Percentiles rank a stretch among this genome's conserved stretches.
phyloP scores from a whole-genome alignment of 2,888 invertebrate genomes.

The Xestia sexstrigata region DNA sequence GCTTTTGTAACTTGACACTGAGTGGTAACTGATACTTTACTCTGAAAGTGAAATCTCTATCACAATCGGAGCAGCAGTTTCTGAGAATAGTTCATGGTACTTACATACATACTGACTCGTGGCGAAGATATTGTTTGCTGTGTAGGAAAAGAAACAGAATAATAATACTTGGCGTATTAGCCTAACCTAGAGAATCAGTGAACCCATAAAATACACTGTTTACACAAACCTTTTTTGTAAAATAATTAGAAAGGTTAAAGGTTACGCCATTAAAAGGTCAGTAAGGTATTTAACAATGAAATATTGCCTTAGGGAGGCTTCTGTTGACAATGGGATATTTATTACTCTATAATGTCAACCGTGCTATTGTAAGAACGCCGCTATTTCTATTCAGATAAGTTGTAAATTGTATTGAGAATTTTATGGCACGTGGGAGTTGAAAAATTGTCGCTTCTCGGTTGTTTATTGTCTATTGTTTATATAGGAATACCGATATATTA shows the following conservation, averaged over 20 bases:
- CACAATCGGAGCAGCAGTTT: conserved; percentile 21
- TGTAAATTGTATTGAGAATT: conserved; percentile 26
- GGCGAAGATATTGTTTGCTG: not conserved
- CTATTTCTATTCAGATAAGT: conserved; percentile 43
- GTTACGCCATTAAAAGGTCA: conserved; percentile 66
- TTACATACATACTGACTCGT: not conserved
- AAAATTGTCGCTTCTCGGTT: conserved; percentile 53
- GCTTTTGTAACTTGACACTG: conserved; percentile 43
- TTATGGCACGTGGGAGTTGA: conserved; percentile 47
- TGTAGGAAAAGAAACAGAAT: not conserved
- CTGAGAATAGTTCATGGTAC: conserved; percentile 22
- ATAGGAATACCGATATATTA: conserved; percentile 4
- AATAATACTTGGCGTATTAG: not conserved
- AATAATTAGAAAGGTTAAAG: conserved; percentile 55
- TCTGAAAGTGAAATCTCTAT: conserved; percentile 17
- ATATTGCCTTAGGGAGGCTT: conserved; percentile 63
- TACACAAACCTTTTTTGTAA: conserved; percentile 32
- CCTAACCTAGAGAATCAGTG: not conserved
- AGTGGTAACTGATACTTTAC: conserved; percentile 38
- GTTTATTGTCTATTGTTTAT: conserved; percentile 54
- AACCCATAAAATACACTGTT: not conserved
- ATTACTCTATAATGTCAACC: conserved; percentile 70
- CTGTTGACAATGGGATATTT: conserved; percentile 70
- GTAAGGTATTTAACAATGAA: conserved; percentile 64
- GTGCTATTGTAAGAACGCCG: conserved; percentile 48